These are phyloP conservation scores for Chrysoperla carnea DNA, from an alignment of 1,140 invertebrate genomes.

Conservation along the genomic window DNA sequence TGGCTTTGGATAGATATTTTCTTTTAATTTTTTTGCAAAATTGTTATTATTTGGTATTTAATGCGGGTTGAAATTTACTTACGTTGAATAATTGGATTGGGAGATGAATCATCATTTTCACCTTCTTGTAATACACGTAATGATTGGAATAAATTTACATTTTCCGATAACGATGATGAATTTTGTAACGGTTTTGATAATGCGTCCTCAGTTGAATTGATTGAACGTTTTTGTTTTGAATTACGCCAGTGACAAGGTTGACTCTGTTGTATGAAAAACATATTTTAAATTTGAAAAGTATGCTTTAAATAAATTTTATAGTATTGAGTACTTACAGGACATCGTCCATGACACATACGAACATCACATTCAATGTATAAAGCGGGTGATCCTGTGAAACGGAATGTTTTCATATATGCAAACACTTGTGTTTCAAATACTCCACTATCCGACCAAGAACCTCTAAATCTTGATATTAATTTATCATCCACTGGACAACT, in stretches of 20 bases:
- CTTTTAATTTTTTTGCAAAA: too few species aligned
- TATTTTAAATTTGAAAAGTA: too few species aligned
- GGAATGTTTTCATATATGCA: constrained; percentile 89
- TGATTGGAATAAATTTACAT: constrained; percentile 76
- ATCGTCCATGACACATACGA: constrained; percentile 84
- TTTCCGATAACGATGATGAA: constrained; percentile 49
- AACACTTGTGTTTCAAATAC: constrained; percentile 88
- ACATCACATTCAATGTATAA: constrained; percentile 91
- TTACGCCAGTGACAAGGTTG: constrained; percentile 88
- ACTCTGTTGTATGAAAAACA: constrained; percentile 36
- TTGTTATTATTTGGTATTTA: too few species aligned
- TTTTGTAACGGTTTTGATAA: constrained; percentile 10
- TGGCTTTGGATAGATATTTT: too few species aligned
- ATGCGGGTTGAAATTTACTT: too few species aligned
- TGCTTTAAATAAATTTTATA: too few species aligned
- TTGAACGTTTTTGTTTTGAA: constrained; percentile 51
- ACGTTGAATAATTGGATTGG: constrained; percentile 19
- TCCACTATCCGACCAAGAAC: constrained; percentile 77
- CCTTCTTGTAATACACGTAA: constrained; percentile 73
- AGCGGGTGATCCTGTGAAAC: constrained; percentile 83
- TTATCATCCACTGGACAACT: constrained; percentile 89
- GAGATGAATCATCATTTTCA: constrained; percentile 38
- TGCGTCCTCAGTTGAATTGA: constrained; percentile 15
- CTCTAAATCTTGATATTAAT: constrained; percentile 77
- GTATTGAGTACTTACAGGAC: constrained; percentile 49